Percentiles rank a stretch among this genome's conserved stretches.
Evolutionary conservation across 1,140 invertebrate genomes (phyloP).

Genomic region (Parapsyche elsis): DNA sequence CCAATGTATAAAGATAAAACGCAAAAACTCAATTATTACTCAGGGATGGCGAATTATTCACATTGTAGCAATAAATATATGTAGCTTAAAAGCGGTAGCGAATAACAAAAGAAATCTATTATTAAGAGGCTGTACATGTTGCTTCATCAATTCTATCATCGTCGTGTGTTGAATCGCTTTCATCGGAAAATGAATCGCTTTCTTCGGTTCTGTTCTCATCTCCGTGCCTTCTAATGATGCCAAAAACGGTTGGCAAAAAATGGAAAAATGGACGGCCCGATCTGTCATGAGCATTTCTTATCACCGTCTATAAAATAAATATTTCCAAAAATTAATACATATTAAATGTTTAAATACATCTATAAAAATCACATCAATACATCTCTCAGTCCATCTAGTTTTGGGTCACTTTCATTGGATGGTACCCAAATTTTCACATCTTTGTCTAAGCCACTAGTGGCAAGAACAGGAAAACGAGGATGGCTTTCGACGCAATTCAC

Average conservation of each 20-base stretch:
- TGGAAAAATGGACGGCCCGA: not conserved
- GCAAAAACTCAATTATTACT: too few species aligned
- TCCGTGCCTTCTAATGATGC: not conserved
- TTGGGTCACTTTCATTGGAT: constrained; percentile 71
- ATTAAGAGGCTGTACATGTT: constrained; percentile 16
- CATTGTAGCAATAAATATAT: too few species aligned
- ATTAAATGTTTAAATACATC: not conserved
- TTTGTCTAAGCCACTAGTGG: constrained; percentile 90
- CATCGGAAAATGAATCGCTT: not conserved
- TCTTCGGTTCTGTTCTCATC: not conserved
- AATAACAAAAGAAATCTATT: too few species aligned
- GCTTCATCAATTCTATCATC: not conserved
- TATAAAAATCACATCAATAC: constrained; percentile 33
- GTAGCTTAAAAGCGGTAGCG: too few species aligned
- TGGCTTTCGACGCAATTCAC: constrained; percentile 94
- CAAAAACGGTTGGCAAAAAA: constrained; percentile 13
- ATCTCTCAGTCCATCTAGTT: constrained; percentile 58
- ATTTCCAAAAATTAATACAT: not conserved
- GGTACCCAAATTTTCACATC: constrained; percentile 96
- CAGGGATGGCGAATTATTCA: too few species aligned
- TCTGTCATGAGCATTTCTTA: constrained; percentile 15
- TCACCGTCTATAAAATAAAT: constrained; percentile 18
- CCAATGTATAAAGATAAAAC: too few species aligned
- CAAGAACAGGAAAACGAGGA: constrained; percentile 86
- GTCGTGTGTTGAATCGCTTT: not conserved